Conservation (phyloP, 2,888 invertebrate species). For the Mythimna pallens region DNA sequence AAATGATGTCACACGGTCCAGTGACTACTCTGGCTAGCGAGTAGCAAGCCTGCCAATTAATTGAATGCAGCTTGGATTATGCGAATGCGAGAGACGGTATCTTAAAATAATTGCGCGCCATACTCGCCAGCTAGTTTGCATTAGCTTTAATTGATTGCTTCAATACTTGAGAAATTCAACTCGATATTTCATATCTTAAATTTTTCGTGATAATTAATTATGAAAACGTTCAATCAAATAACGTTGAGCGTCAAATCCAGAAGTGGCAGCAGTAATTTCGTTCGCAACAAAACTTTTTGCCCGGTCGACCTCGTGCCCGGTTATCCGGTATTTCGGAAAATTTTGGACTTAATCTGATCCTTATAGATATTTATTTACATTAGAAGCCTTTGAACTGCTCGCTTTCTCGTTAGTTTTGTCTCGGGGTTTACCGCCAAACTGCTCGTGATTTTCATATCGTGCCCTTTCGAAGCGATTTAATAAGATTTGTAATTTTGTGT, state of each 20-base stretch:
- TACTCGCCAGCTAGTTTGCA: conserved; percentile 46
- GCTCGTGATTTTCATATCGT: conserved; percentile 39
- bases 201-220: conserved; percentile 52
- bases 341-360: conserved; percentile 65
- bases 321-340: conserved; percentile 63
- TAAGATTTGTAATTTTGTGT: conserved; percentile 19
- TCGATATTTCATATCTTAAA: conserved; percentile 19
- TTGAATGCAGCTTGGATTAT: conserved; percentile 50
- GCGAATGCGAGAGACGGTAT: conserved; percentile 31
- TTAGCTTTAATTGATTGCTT: conserved; percentile 35
- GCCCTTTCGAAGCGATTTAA: conserved; percentile 24
- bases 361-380: conserved; percentile 67
- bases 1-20: conserved; percentile 65
- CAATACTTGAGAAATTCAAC: conserved; percentile 20
- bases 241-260: conserved; percentile 65
- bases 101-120: conserved; percentile 63
- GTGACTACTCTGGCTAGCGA: conserved; percentile 34
- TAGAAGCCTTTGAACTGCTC: conserved; percentile 61
- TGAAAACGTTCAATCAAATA: conserved; percentile 66
- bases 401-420: conserved; percentile 54
- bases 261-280: conserved; percentile 65
- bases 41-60: conserved; percentile 55
- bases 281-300: conserved; percentile 67
- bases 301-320: conserved; percentile 56
- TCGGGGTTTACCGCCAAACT: conserved; percentile 30